Percentiles rank a stretch among this genome's conserved stretches.
phyloP scores from a whole-genome alignment of 2,797 vertebrate genomes.

The Halcyon badia region DNA sequence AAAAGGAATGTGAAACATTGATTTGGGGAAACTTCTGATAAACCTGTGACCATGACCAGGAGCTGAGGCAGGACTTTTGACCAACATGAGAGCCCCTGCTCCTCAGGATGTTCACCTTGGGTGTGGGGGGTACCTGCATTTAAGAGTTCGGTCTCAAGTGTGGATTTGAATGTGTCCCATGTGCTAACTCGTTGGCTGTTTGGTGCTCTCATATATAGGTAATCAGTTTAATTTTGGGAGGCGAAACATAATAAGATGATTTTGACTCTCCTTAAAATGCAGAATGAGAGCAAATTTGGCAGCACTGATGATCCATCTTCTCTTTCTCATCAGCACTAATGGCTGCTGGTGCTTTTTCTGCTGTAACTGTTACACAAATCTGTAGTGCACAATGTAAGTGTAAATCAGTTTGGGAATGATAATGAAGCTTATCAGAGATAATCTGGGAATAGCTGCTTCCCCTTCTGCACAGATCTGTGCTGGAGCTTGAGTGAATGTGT shows the following conservation, averaged over 20 bases:
- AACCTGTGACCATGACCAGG: neutral
- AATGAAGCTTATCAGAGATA: slow-evolving; percentile 52
- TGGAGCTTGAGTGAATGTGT: neutral
- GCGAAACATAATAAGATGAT: neutral
- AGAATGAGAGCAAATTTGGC: neutral
- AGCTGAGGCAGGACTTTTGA: neutral
- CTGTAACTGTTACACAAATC: neutral
- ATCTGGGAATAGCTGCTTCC: slow-evolving; percentile 27
- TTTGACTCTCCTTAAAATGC: slow-evolving; percentile 4
- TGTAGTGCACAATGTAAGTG: neutral
- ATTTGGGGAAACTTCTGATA: neutral
- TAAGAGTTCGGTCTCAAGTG: neutral
- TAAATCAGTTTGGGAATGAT: slow-evolving; percentile 46
- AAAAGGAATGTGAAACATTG: fast-evolving
- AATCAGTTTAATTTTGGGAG: slow-evolving; percentile 4
- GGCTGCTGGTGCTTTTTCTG: neutral
- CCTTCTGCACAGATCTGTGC: slow-evolving; percentile 18
- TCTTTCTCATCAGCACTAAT: neutral
- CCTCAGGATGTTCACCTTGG: neutral
- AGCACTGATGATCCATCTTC: neutral
- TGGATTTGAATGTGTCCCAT: neutral
- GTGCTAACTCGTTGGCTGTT: neutral
- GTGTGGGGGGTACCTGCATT: fast-evolving
- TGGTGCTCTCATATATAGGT: neutral
- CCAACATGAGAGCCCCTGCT: neutral